Evolutionary conservation across 2,888 invertebrate species (phyloP).

Genomic region (Nymphalis urticae): DNA sequence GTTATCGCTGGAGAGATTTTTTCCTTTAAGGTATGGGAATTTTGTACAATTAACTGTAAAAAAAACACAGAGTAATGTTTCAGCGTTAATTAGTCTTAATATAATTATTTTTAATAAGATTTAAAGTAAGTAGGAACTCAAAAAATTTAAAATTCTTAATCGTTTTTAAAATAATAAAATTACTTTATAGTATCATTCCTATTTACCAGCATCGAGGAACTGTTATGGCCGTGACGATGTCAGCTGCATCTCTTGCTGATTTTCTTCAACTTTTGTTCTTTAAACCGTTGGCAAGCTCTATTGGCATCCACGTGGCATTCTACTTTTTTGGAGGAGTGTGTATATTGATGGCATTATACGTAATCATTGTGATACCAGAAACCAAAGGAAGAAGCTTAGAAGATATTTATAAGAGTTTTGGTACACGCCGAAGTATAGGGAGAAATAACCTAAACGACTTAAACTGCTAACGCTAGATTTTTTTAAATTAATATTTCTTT

Average conservation of each 20-base stretch:
- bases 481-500: no score
- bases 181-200: neutral
- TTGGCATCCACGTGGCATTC: slow-evolving; percentile 60
- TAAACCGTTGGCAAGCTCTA: slow-evolving; percentile 56
- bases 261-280: slow-evolving; percentile 66
- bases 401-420: slow-evolving; percentile 55
- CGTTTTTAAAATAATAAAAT: no score
- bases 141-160: no score
- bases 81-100: no score
- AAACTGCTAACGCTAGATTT: neutral
- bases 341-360: slow-evolving; percentile 52
- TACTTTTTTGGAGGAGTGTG: slow-evolving; percentile 62
- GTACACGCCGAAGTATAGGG: neutral
- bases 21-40: slow-evolving; percentile 62
- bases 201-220: slow-evolving; percentile 65
- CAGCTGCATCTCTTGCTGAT: slow-evolving; percentile 51
- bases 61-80: no score
- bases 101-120: no score
- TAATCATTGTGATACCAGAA: slow-evolving; percentile 58
- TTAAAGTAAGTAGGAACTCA: no score
- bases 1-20: slow-evolving; percentile 78
- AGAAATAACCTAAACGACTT: neutral
- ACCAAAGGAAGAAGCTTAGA: slow-evolving; percentile 57
- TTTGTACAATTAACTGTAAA: neutral
- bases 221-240: slow-evolving; percentile 63